Conservation (phyloP, 2,797 vertebrate species). For the Halcyon smyrnensis region DNA sequence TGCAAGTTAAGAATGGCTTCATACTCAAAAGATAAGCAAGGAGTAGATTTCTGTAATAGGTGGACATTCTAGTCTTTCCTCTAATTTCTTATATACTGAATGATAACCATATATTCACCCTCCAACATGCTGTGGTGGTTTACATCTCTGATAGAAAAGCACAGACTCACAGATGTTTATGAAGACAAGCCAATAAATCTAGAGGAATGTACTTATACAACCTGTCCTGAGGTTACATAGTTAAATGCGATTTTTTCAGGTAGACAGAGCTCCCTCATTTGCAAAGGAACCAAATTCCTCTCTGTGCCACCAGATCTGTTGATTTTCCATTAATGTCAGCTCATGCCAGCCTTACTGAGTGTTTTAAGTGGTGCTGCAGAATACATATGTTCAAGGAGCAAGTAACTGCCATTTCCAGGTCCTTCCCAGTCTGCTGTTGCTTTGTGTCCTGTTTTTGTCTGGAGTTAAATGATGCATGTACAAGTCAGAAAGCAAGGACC, state of each 20-base stretch:
- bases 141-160: slow-evolving; percentile 44
- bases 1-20: not conserved
- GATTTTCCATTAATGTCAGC: slow-evolving; percentile 40
- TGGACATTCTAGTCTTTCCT: not conserved
- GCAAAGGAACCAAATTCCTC: not conserved
- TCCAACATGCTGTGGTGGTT: slow-evolving; percentile 22
- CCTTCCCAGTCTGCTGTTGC: not conserved
- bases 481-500: not conserved
- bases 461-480: not conserved
- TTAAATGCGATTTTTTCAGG: slow-evolving; percentile 4
- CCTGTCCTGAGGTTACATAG: not conserved
- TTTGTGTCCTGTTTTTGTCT: not conserved
- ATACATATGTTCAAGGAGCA: slow-evolving; percentile 1
- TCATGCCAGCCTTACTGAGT: not conserved
- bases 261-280: slow-evolving; percentile 5
- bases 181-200: slow-evolving; percentile 49
- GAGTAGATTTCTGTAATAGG: not conserved
- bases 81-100: not conserved
- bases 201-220: slow-evolving; percentile 35
- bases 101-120: not conserved
- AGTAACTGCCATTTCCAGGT: slow-evolving; percentile 1
- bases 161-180: slow-evolving; percentile 32
- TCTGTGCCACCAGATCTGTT: slow-evolving; percentile 21
- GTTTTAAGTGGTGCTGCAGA: not conserved
- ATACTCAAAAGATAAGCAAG: not conserved